Evolutionary conservation across 2,888 invertebrate genomes (phyloP), one percentile per base, ranked within the genome.

Genomic region (Dioctria rufipes): DNA sequence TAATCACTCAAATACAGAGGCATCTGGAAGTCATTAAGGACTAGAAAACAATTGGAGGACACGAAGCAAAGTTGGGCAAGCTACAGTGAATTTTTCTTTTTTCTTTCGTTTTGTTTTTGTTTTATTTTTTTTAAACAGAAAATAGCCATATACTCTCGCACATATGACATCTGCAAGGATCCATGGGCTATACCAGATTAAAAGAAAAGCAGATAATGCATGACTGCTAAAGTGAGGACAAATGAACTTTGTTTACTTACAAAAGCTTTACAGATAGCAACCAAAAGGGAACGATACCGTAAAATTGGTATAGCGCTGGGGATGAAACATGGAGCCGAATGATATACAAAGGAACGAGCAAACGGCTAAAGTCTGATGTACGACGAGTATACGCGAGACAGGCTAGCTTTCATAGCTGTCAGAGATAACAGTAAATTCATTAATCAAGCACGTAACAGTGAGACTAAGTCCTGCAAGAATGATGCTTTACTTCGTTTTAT

Each of bases 371-470:
- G 75, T 75, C 75, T 75, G 60, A 60, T 75, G 75, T 61, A 75
- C 60, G 61, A 60, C 25, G 25, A 25, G 25, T 25, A 40, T 13
- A 43, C 43, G 43, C 13, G 9, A 75, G 75, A 75, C 75, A 61
- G 13, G 61, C 39, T 42, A 60, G 58, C 75, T 60, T 75, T 75
- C 60, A 61, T 75, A 75, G 75, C 75, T 75, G 75, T 60, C 75
- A 75, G 75, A 75, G 75, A 75, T 75, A 75, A 60, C 75, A 75
- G 75, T 75, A 75, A 75, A 75, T 75, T 75, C 75, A 75, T 75
- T 75, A 75, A 75, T 75, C 75, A 75, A 75, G 43, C 75, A 40
- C 75, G 61, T 71, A 60, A 42, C 60, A 25, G 43, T 3, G 5
- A 25, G 43, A 60, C 40, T 13, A 40, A 40, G 39, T 75, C 42